Conservation (phyloP, 2,888 invertebrate genomes). For the Agrotis clavis region DNA sequence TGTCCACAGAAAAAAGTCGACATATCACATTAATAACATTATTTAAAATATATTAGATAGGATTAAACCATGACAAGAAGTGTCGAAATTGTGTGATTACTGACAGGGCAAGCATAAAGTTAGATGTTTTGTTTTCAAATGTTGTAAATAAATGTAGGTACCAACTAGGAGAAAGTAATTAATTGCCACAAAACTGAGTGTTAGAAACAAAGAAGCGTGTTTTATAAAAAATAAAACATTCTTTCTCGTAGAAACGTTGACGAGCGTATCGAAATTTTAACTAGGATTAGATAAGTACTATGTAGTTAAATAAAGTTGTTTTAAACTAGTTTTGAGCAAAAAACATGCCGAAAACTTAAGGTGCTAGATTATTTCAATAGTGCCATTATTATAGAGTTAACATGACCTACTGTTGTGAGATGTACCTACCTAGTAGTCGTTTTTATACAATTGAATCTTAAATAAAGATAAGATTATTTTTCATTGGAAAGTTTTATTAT, state of each 20-base stretch:
- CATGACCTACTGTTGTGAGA: conserved; percentile 62
- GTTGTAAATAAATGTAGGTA: conserved; percentile 9
- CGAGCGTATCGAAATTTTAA: conserved; percentile 30
- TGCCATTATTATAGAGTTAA: conserved; percentile 57
- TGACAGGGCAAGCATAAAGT: not conserved
- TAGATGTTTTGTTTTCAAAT: conserved; percentile 8
- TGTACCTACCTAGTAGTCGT: conserved; percentile 62
- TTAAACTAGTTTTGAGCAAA: conserved; percentile 31
- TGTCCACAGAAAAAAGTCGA: conserved; percentile 74
- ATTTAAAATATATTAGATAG: conserved; percentile 16
- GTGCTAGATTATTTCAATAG: conserved; percentile 60
- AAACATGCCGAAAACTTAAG: conserved; percentile 56
- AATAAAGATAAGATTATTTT: conserved; percentile 66
- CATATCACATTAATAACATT: conserved; percentile 56
- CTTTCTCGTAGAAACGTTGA: conserved; percentile 11
- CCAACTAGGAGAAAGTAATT: not conserved
- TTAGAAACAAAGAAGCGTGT: conserved; percentile 9
- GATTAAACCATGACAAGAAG: conserved; percentile 13
- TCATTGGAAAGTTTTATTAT: conserved; percentile 40
- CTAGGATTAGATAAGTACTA: conserved; percentile 37
- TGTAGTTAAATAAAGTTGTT: conserved; percentile 34
- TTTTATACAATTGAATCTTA: conserved; percentile 67
- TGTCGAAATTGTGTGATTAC: conserved; percentile 14
- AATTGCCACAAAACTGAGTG: not conserved
- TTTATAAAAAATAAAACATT: conserved; percentile 2